Percentiles rank a stretch among this genome's conserved stretches.
Evolutionary conservation across 2,113 vertebrate genomes (phyloP).

Genomic region (Silurus glanis): DNA sequence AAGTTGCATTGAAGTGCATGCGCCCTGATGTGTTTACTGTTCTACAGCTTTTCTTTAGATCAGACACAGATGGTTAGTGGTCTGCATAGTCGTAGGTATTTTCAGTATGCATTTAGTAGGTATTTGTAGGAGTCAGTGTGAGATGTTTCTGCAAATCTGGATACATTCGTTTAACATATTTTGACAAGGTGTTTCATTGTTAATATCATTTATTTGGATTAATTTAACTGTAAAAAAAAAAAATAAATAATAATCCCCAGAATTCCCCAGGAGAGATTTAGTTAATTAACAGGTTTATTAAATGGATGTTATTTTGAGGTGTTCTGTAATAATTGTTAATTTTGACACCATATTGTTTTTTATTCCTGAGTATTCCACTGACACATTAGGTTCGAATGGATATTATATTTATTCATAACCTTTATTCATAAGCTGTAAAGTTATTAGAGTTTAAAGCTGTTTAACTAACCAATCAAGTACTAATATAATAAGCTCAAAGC

Average conservation of each 20-base stretch:
- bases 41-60: slow-evolving; percentile 38
- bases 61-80: slow-evolving; percentile 38
- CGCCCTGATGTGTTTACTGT: slow-evolving; percentile 27
- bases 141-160: neutral
- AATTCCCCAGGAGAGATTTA: neutral
- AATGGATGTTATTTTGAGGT: neutral
- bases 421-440: too few relatives aligned
- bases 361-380: neutral
- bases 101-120: neutral
- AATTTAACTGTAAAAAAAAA: neutral
- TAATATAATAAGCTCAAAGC: neutral
- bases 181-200: neutral
- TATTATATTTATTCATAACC: too few relatives aligned
- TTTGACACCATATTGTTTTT: neutral
- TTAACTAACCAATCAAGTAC: neutral
- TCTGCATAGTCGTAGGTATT: neutral
- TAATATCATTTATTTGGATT: too few relatives aligned
- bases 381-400: neutral
- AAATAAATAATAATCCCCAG: neutral
- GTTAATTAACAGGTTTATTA: neutral
- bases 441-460: neutral
- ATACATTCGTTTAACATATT: neutral
- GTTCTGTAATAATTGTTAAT: neutral
- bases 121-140: neutral
- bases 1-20: slow-evolving; percentile 26